Evolutionary conservation across 2,113 vertebrate species (phyloP).

Genomic region (Pavo muticus): DNA sequence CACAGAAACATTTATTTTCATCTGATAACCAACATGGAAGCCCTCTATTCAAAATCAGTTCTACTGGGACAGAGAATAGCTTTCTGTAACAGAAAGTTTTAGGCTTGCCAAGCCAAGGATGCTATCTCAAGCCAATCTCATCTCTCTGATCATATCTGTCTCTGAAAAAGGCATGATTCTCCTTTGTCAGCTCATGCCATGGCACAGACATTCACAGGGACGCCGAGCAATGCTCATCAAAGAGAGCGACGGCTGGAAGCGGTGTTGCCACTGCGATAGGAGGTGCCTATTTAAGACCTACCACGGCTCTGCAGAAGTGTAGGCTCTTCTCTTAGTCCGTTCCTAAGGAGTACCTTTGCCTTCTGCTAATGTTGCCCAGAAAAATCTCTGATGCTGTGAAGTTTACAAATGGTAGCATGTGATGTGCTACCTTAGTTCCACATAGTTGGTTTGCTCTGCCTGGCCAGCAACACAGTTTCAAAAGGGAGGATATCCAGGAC

Average conservation of each 20-base stretch:
- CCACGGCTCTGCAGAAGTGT: neutral
- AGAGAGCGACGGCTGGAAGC: neutral
- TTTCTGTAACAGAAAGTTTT: constrained; percentile 28
- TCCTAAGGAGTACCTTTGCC: neutral
- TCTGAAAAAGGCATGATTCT: neutral
- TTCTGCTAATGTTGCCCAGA: neutral
- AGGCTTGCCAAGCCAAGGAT: constrained; percentile 14
- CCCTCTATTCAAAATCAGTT: constrained; percentile 1
- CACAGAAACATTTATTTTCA: neutral
- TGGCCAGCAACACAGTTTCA: constrained; percentile 10
- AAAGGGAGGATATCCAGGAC: constrained; percentile 35
- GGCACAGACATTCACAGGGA: neutral
- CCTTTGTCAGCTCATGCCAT: neutral
- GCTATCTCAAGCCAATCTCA: constrained; percentile 31
- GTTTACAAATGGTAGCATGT: neutral
- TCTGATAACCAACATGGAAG: neutral
- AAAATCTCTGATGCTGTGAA: neutral
- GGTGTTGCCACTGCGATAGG: neutral
- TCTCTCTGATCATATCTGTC: neutral
- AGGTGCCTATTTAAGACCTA: neutral
- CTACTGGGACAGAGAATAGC: neutral
- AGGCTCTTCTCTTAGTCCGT: neutral
- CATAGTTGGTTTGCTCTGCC: neutral
- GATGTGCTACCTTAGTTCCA: constrained; percentile 9
- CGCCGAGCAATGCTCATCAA: neutral